phyloP scores from a whole-genome alignment of 2,797 vertebrate species.

The Apogon hyalosoma region DNA sequence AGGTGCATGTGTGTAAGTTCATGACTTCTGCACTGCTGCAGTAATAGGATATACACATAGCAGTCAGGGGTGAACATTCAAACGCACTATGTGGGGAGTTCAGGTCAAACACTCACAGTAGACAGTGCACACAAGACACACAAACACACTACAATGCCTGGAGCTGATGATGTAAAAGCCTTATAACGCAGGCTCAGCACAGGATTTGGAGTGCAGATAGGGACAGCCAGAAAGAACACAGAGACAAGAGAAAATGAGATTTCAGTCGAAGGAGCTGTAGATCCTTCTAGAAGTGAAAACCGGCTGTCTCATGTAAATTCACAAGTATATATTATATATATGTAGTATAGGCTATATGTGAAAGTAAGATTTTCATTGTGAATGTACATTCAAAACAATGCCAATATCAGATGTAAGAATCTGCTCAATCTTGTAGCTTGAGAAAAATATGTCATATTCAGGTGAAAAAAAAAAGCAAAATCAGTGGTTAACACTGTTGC shows the following conservation, averaged over 20 bases:
- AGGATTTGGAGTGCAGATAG: conserved; percentile 45
- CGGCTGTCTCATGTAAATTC: conserved; percentile 27
- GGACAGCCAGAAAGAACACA: conserved; percentile 41
- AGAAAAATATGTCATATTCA: conserved; percentile 17
- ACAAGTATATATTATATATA: conserved; percentile 4
- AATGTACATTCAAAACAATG: conserved; percentile 44
- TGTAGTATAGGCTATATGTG: background rate
- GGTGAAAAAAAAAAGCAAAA: conserved; percentile 4
- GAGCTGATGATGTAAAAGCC: conserved; percentile 74
- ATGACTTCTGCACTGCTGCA: conserved; percentile 21
- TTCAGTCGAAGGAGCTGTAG: conserved; percentile 43
- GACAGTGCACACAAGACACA: conserved; percentile 25
- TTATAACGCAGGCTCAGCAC: conserved; percentile 55
- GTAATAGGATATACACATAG: conserved; percentile 42
- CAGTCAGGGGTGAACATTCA: conserved; percentile 49
- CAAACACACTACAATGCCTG: conserved; percentile 31
- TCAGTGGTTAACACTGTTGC: no score
- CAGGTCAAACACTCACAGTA: conserved; percentile 36
- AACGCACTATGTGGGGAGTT: conserved; percentile 26
- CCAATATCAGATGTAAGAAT: no score
- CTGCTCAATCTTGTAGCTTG: conserved; percentile 1
- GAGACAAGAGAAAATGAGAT: conserved; percentile 10
- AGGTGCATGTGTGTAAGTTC: background rate
- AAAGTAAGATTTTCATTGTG: conserved; percentile 46
- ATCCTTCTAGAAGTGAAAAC: conserved; percentile 22